Conservation (phyloP, 2,797 vertebrate genomes). For the Enoplosus armatus region DNA sequence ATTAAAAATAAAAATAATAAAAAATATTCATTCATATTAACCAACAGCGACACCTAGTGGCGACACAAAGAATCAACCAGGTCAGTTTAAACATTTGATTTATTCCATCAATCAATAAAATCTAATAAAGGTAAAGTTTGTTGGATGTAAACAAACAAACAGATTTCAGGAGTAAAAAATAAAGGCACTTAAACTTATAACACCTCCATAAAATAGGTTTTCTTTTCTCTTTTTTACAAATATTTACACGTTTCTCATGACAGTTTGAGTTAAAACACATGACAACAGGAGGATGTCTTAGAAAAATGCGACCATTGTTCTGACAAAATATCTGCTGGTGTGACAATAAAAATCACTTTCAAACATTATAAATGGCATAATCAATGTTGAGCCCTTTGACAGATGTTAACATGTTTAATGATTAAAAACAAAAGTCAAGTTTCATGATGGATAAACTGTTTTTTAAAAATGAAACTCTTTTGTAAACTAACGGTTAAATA, state of each 20-base stretch:
- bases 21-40: too few relatives aligned
- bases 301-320: neutral
- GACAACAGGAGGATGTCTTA: neutral
- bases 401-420: neutral
- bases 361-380: neutral
- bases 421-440: neutral
- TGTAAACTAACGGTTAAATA: neutral
- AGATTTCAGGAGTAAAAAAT: constrained; percentile 46
- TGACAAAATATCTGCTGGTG: neutral
- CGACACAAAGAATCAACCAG: neutral
- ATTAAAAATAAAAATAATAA: too few relatives aligned
- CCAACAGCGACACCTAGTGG: neutral
- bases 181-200: constrained; percentile 67
- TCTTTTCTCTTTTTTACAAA: constrained; percentile 65
- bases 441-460: neutral
- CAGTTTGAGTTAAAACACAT: neutral
- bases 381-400: neutral
- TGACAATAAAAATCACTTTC: neutral
- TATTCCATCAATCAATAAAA: constrained; percentile 26
- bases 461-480: neutral
- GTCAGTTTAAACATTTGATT: constrained; percentile 30
- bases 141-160: constrained; percentile 25
- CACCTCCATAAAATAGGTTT: constrained; percentile 61
- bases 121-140: constrained; percentile 13
- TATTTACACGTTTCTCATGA: constrained; percentile 58